Percentiles rank a stretch among this genome's conserved stretches.
These are phyloP conservation scores for Heliornis fulica DNA, from an alignment of 2,113 vertebrate species.

Conservation along the genomic window DNA sequence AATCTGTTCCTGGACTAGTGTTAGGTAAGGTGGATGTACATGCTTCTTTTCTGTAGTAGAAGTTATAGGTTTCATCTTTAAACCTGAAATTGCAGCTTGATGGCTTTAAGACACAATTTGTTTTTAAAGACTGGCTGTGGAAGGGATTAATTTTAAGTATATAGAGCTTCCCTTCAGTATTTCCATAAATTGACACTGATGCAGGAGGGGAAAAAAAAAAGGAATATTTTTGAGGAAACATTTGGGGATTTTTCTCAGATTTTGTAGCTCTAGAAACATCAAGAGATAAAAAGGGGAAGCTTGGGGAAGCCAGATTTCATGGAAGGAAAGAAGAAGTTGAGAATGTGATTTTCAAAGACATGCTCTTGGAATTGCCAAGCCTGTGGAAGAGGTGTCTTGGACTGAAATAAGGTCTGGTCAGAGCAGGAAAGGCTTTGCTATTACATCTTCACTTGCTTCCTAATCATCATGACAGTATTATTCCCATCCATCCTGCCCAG, in stretches of 20 bases:
- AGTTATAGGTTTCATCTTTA: background rate
- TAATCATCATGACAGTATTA: background rate
- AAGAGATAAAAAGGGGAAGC: background rate
- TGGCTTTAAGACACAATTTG: background rate
- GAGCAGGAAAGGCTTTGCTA: background rate
- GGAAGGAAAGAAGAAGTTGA: background rate
- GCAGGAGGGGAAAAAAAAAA: accelerated
- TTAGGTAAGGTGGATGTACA: background rate
- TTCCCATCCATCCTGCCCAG: background rate
- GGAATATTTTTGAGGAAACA: background rate
- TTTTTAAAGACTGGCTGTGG: background rate
- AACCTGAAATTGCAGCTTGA: background rate
- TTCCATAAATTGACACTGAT: background rate
- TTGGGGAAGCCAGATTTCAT: background rate
- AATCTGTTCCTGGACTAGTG: background rate
- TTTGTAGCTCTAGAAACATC: background rate
- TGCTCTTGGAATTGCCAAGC: background rate
- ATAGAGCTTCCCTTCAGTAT: background rate
- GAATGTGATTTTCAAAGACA: background rate
- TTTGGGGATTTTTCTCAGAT: background rate
- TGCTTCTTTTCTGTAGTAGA: background rate
- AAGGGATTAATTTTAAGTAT: background rate
- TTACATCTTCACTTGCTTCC: background rate
- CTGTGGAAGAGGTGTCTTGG: background rate
- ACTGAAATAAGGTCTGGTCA: background rate